Base-by-base conservation (phyloP, 2,797 vertebrate genomes). In the Buphagus erythrorhynchus region DNA sequence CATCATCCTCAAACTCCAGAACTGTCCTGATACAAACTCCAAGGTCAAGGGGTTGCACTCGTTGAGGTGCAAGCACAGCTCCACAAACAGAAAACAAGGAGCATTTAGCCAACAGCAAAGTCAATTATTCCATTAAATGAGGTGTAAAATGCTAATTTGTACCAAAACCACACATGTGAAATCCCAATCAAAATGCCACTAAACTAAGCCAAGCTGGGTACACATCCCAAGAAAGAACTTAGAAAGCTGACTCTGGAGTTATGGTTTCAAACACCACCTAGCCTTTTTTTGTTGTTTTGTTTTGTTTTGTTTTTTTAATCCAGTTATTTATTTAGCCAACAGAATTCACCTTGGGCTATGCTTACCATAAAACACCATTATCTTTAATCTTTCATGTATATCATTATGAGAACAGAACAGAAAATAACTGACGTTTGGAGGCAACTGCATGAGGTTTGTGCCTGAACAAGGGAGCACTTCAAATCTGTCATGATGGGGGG, bases 351-450 rank as follows among this genome's bases (percentile, higher is more conserved):
- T 55, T 88, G 45, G 91, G 82, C 89, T 91, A 45, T 3, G 8
- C 26, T 81, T 48, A 69, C 35, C 78, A 69, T 67, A 94, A 66
- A 94, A 91, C 91, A 93, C 51, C 66, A 52, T 71, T 93, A 89
- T 81, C 90, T 96, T 96, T 93, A 94, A 93, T 89, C 86, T 96
- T 92, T 84, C 90, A 74, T 48, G 58, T 90, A 58, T 87, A 72
- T 46, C 29, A 72, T 84, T 88, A 79, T 7, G 21, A 65, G 65
- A 92, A 68, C 67, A 91, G 89, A 93, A 67, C 15, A 43, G 62
- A 48, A 57, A 96, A 90, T 68, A 84, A 69, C 63, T 20, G 9
- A 40, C n/a, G 92, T 85, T 66, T 83, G 49, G 36, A 85, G 48
- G 71, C 28, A 76, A 48, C 31, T 26, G 48, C 40, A 29, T 21